Evolutionary conservation across 2,113 vertebrate species (phyloP).

Genomic region (Furnarius figulus): DNA sequence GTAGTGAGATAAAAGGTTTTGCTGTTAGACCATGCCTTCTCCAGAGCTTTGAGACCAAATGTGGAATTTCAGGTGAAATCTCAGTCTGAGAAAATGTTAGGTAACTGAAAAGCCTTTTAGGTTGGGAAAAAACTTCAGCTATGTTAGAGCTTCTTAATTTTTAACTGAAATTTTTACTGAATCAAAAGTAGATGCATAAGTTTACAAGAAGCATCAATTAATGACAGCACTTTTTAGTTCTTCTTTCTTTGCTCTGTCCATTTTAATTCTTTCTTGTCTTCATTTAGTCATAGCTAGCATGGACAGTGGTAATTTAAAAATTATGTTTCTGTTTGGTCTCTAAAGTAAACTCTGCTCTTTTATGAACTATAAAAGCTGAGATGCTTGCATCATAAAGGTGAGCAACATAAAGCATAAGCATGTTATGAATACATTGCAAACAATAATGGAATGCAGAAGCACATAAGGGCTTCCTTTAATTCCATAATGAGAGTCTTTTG

Average conservation of each 20-base stretch:
- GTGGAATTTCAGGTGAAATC: background rate
- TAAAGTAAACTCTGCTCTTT: background rate
- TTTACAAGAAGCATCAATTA: background rate
- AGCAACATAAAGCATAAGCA: background rate
- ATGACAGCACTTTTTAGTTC: background rate
- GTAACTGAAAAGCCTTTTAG: background rate
- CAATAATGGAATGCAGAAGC: background rate
- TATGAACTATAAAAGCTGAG: background rate
- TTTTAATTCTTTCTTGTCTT: background rate
- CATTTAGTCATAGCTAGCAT: background rate
- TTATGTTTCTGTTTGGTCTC: background rate
- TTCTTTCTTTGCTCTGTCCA: background rate
- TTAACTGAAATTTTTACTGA: background rate
- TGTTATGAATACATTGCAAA: background rate
- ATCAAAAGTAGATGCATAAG: background rate
- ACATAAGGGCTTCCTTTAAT: background rate
- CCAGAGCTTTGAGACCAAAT: background rate
- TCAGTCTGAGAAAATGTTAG: background rate
- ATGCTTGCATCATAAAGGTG: background rate
- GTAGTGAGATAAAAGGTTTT: background rate
- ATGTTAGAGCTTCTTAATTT: background rate
- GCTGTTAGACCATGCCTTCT: background rate
- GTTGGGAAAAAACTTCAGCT: background rate
- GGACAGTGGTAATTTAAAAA: background rate
- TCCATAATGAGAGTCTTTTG: background rate